phyloP scores from a whole-genome alignment of 2,113 vertebrate species.

The Uropsilus gracilis region DNA sequence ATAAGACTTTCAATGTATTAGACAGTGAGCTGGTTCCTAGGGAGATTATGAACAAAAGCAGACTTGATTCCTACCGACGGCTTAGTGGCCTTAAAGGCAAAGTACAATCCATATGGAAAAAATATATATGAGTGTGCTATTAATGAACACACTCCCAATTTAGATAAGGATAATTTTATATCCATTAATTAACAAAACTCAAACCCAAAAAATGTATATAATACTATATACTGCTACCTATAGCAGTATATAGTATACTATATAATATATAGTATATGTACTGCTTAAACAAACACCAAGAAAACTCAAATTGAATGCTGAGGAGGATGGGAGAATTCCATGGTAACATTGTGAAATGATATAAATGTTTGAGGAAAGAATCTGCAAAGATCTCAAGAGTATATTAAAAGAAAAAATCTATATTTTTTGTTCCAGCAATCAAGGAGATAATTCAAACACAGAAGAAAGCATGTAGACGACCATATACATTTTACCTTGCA shows the following conservation, averaged over 20 bases:
- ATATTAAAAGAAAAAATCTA: neutral
- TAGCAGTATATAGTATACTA: too few relatives aligned
- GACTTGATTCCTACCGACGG: neutral
- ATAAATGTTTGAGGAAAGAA: constrained; percentile 21
- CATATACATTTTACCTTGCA: neutral
- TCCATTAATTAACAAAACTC: constrained; percentile 7
- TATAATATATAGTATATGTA: too few relatives aligned
- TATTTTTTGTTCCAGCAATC: neutral
- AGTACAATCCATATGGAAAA: neutral
- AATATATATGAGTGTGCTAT: neutral
- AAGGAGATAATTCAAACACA: constrained; percentile 49
- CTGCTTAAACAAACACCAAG: too few relatives aligned
- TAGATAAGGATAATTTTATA: constrained; percentile 11
- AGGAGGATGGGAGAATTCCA: neutral
- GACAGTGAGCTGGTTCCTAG: neutral
- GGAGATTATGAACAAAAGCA: constrained; percentile 39
- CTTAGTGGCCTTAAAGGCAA: constrained; percentile 36
- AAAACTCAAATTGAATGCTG: neutral
- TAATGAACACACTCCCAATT: constrained; percentile 7
- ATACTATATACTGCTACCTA: too few relatives aligned
- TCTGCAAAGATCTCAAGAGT: neutral
- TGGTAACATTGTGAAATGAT: neutral
- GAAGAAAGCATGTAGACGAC: neutral
- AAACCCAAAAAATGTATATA: neutral
- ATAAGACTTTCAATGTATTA: neutral